Percentiles rank a stretch among this genome's conserved stretches.
phyloP scores from a whole-genome alignment of 2,797 vertebrate species.

The Tragopan temminckii region DNA sequence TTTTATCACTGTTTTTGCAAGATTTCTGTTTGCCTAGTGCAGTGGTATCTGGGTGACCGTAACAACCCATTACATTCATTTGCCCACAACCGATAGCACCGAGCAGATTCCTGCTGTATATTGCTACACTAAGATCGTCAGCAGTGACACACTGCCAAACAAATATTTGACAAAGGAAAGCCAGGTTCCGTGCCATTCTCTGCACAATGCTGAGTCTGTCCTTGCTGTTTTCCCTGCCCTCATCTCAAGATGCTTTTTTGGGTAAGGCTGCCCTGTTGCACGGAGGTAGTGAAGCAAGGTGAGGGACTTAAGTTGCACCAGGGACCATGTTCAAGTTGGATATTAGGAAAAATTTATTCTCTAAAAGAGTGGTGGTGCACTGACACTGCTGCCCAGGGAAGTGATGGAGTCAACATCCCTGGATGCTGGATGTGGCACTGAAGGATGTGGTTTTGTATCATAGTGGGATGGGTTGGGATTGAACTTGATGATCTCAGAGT shows the following conservation, averaged over 20 bases:
- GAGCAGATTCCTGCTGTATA: neutral
- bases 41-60: slow-evolving; percentile 35
- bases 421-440: neutral
- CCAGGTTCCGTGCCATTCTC: neutral
- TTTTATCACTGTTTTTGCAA: slow-evolving; percentile 38
- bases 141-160: neutral
- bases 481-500: neutral
- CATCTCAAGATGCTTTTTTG: neutral
- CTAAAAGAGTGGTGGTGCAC: neutral
- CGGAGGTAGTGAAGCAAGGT: rapidly evolving
- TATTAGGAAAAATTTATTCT: neutral
- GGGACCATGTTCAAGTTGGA: neutral
- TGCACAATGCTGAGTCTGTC: neutral
- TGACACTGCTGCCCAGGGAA: neutral
- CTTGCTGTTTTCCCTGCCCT: neutral
- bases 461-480: neutral
- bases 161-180: slow-evolving; percentile 58
- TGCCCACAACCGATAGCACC: neutral
- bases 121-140: neutral
- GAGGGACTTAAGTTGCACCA: neutral
- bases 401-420: neutral
- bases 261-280: neutral
- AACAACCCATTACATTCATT: slow-evolving; percentile 28
- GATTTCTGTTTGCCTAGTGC: slow-evolving; percentile 36
- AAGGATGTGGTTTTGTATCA: neutral